Evolutionary conservation across 2,797 vertebrate genomes (phyloP).

Genomic region (Mus caroli): DNA sequence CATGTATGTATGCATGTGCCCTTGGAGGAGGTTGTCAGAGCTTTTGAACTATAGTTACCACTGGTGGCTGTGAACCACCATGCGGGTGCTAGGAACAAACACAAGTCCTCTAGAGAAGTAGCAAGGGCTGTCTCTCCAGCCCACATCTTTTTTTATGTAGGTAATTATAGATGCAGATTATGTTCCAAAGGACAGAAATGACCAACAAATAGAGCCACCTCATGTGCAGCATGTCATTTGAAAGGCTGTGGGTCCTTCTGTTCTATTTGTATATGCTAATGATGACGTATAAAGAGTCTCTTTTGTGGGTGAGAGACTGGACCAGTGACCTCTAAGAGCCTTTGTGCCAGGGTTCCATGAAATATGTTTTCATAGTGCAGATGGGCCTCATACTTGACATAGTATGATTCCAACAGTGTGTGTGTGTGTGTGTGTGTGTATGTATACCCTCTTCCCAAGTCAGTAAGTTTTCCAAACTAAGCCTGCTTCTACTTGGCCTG

Average conservation of each 20-base stretch:
- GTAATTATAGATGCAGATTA: constrained; percentile 7
- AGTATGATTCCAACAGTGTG: background rate
- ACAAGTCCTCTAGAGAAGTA: background rate
- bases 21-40: background rate
- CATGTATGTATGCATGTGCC: background rate
- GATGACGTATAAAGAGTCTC: background rate
- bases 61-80: background rate
- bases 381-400: background rate
- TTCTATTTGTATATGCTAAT: background rate
- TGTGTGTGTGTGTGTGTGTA: background rate
- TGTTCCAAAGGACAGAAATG: constrained; percentile 43
- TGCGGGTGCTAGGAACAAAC: background rate
- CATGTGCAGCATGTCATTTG: background rate
- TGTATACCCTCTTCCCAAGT: background rate
- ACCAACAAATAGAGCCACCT: background rate
- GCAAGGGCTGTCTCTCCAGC: background rate
- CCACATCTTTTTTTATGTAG: constrained; percentile 15
- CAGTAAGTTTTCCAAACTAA: constrained; percentile 6
- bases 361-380: constrained; percentile 20
- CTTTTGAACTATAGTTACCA: background rate
- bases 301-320: background rate
- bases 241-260: background rate
- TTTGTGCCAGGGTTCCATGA: background rate
- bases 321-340: background rate
- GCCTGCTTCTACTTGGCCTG: background rate